Evolutionary conservation across 2,797 vertebrate genomes (phyloP), one percentile per base, ranked within the genome.

Genomic region (Macrochelys suwanniensis): DNA sequence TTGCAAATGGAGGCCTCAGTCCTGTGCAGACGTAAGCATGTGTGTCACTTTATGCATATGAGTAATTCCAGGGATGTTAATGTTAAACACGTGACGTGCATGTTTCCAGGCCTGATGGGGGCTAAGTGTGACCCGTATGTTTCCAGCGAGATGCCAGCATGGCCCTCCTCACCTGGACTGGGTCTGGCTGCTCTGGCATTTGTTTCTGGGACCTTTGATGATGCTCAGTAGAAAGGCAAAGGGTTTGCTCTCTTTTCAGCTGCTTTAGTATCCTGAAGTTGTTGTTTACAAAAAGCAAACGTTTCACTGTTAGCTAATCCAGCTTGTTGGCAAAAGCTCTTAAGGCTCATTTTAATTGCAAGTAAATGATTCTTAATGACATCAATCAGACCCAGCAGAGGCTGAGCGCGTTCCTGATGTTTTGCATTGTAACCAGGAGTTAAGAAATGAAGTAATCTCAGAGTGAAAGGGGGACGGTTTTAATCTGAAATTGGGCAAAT

Each of bases 301-400:
- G 94, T 97, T 97, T 96, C 94, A 95, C 96, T 85, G 25, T 95
- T 90, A 95, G 96, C 97, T 97, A 96, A 97, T 97, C 96, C 4
- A 2, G 90, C 97, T 97, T 97, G 95, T 97, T 97, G 97, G 96
- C 89, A 85, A 96, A 97, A 97, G 88, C 97, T 96, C 97, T 3
- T 77, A 97, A 97, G 96, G 96, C 95, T 96, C 95, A 81, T 97
- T 97, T 97, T 97, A 98, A 97, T 98, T 97, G 96, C 96, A 85
- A 97, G 95, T 97, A 98, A 98, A 97, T 94, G 94, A 97, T 97
- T 97, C 97, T 95, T 97, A 98, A 97, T 96, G 94, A 95, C 97
- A 97, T 97, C 97, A 97, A 97, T 98, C 97, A 97, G 96, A 96
- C 95, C 74, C 87, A 95, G 95, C 65, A 25, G 25, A 92, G 92